Evolutionary conservation across 2,888 invertebrate genomes (phyloP).

Genomic region (Leptodirus hochenwartii): DNA sequence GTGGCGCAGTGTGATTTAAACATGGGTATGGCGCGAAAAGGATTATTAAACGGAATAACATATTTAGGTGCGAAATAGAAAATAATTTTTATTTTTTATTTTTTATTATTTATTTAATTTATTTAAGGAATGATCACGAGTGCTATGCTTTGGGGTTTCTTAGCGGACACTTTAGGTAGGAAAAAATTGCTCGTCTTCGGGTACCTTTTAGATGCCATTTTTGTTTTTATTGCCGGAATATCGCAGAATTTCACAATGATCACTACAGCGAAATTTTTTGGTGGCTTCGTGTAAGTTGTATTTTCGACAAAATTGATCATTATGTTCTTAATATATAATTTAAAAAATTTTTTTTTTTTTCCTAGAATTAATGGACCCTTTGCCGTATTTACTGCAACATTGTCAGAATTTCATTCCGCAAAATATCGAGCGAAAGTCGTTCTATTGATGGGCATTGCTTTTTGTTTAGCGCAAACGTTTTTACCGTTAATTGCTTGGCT

Average conservation of each 20-base stretch:
- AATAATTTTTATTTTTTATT: neutral
- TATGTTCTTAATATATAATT: too few relatives aligned
- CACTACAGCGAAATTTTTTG: conserved; percentile 49
- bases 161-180: conserved; percentile 56
- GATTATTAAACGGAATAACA: conserved; percentile 48
- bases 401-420: conserved; percentile 4
- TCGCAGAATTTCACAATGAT: conserved; percentile 48
- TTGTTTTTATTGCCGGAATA: conserved; percentile 42
- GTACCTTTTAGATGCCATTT: conserved; percentile 40
- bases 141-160: conserved; percentile 58
- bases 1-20: conserved; percentile 56
- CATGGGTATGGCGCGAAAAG: conserved; percentile 48
- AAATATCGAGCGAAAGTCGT: conserved; percentile 2
- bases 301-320: neutral
- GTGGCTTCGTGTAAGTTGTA: conserved; percentile 51
- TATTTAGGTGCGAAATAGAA: conserved; percentile 39
- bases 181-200: conserved; percentile 47
- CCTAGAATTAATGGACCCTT: conserved; percentile 1
- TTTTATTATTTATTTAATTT: conserved; percentile 6
- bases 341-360: neutral
- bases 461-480: conserved; percentile 39
- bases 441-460: conserved; percentile 35
- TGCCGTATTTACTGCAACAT: neutral
- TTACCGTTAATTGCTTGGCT: conserved; percentile 53
- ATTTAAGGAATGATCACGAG: conserved; percentile 54